Evolutionary conservation across 2,797 vertebrate species (phyloP).

Genomic region (Sternarchorhynchus goeldii): DNA sequence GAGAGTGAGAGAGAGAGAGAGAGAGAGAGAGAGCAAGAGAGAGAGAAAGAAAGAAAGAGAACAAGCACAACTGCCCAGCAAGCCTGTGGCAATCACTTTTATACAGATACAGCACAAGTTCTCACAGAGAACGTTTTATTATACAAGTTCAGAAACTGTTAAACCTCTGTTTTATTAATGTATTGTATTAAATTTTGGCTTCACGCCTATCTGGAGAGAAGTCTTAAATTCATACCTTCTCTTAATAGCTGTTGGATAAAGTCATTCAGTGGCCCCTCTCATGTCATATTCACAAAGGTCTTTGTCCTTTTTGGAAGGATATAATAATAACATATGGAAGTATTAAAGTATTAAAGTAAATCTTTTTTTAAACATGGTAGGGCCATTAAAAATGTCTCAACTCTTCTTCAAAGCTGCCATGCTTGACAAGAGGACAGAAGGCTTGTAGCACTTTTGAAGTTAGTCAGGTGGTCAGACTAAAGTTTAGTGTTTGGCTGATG

Average conservation of each 20-base stretch:
- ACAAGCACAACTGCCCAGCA: constrained; percentile 28
- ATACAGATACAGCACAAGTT: constrained; percentile 45
- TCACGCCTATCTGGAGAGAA: constrained; percentile 7
- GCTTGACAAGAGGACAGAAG: background rate
- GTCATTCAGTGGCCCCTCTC: background rate
- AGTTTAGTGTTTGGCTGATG: background rate
- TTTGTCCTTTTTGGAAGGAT: background rate
- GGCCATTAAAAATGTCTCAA: background rate
- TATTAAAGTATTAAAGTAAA: background rate
- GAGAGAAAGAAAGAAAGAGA: constrained; percentile 7
- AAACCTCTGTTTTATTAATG: constrained; percentile 36
- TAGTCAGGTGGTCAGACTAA: background rate
- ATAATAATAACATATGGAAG: background rate
- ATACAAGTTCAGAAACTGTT: constrained; percentile 41
- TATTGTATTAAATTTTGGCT: constrained; percentile 13
- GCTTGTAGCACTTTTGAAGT: background rate
- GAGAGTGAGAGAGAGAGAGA: constrained; percentile 43
- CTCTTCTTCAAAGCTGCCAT: no score
- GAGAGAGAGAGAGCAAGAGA: constrained; percentile 6
- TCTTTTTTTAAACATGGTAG: background rate
- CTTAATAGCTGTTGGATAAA: constrained; percentile 18
- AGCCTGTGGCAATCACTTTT: constrained; percentile 45
- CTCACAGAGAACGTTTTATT: constrained; percentile 25
- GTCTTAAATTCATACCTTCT: constrained; percentile 10
- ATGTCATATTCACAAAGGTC: background rate